These are phyloP conservation scores for Hesperia comma DNA, from an alignment of 2,888 invertebrate species.

Conservation along the genomic window DNA sequence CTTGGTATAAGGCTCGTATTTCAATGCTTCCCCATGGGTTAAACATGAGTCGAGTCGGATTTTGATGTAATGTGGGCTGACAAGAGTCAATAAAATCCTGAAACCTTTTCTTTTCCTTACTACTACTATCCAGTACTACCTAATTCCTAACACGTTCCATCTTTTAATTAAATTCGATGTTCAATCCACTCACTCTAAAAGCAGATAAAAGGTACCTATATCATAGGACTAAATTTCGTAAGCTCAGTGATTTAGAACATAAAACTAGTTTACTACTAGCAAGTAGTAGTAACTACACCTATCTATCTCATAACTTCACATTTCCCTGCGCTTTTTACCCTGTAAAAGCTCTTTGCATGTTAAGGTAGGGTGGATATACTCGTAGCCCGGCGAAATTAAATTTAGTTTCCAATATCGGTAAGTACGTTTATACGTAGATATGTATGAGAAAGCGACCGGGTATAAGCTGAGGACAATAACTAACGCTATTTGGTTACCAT, in stretches of 20 bases:
- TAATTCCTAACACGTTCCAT: too few relatives aligned
- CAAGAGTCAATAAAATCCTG: too few relatives aligned
- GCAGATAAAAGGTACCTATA: neutral
- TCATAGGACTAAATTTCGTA: neutral
- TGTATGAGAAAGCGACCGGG: neutral
- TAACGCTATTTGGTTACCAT: neutral
- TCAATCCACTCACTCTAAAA: neutral
- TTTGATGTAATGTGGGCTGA: too few relatives aligned
- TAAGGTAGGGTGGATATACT: constrained; percentile 27
- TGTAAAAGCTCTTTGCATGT: constrained; percentile 32
- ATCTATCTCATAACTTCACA: constrained; percentile 25
- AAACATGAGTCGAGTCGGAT: too few relatives aligned
- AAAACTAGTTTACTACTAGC: constrained; percentile 16
- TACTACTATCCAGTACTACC: neutral
- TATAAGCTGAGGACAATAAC: neutral
- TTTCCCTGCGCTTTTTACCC: constrained; percentile 30
- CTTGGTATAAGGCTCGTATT: too few relatives aligned
- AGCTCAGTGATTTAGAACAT: constrained; percentile 11
- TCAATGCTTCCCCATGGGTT: too few relatives aligned
- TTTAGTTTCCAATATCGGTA: constrained; percentile 36
- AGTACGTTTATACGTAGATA: constrained; percentile 24
- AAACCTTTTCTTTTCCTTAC: too few relatives aligned
- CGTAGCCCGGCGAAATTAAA: constrained; percentile 28
- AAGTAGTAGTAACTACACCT: constrained; percentile 3
- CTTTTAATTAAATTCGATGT: neutral